Percentiles rank a stretch among this genome's conserved stretches.
phyloP scores from a whole-genome alignment of 2,113 vertebrate species.

The Crocuta crocuta region DNA sequence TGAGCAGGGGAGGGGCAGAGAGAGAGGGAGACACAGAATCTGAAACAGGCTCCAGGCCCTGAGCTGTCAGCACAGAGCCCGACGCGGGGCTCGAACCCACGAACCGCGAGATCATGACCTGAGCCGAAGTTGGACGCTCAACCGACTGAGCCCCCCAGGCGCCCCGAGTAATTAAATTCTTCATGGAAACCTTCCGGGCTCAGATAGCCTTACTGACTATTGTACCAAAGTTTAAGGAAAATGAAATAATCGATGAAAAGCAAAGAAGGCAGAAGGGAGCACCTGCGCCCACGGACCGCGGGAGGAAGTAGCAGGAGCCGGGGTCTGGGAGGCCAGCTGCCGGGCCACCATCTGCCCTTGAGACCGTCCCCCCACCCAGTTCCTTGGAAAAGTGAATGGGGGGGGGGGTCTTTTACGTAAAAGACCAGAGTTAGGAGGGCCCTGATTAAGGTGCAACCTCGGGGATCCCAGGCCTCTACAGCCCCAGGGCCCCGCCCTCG shows the following conservation, averaged over 20 bases:
- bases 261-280: not conserved
- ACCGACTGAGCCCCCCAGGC: no score
- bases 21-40: no score
- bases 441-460: not conserved
- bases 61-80: no score
- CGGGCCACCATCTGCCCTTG: accelerated
- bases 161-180: not conserved
- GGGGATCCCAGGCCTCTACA: accelerated
- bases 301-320: not conserved
- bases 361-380: accelerated
- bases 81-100: no score
- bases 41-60: no score
- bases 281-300: accelerated
- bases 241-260: not conserved
- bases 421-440: not conserved
- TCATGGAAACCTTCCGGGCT: not conserved
- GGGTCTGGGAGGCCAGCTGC: no score
- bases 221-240: not conserved
- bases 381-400: not conserved
- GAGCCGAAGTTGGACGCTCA: no score
- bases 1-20: no score
- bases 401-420: accelerated
- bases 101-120: no score
- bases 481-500: accelerated
- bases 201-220: not conserved